These are phyloP conservation scores for Lissocephala sabroskyi DNA, from an alignment of 2,888 invertebrate species.

Conservation along the genomic window DNA sequence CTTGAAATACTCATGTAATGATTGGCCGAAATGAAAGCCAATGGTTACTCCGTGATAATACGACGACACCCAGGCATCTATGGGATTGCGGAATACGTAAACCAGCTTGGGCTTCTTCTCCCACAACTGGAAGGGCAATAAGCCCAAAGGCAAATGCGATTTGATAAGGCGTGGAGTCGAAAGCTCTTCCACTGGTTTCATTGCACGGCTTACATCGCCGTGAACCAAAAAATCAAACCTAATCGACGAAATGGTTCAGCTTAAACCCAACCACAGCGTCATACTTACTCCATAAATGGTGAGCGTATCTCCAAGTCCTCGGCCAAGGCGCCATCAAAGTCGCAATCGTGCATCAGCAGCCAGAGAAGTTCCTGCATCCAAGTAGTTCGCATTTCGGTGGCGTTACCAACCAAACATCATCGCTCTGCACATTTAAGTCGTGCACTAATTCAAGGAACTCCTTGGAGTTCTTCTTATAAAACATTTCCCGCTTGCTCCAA, in stretches of 20 bases:
- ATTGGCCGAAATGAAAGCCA: too few species aligned
- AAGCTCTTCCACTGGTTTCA: slow-evolving; percentile 42
- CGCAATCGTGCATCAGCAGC: slow-evolving; percentile 64
- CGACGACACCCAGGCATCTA: slow-evolving; percentile 87
- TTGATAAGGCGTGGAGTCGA: slow-evolving; percentile 69
- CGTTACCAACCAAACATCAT: slow-evolving; percentile 69
- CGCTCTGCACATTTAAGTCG: slow-evolving; percentile 65
- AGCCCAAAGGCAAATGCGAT: slow-evolving; percentile 65
- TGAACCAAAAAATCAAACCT: background rate
- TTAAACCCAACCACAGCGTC: background rate
- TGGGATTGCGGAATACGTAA: slow-evolving; percentile 88
- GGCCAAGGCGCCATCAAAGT: slow-evolving; percentile 60
- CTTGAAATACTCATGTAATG: too few species aligned
- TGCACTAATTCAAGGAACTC: too few species aligned
- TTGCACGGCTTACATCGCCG: slow-evolving; percentile 43
- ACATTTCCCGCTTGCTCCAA: too few species aligned
- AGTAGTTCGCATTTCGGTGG: slow-evolving; percentile 69
- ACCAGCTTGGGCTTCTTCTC: slow-evolving; percentile 75
- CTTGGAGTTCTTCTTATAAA: too few species aligned
- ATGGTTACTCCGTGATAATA: slow-evolving; percentile 76
- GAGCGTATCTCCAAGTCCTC: slow-evolving; percentile 65
- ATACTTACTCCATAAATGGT: slow-evolving; percentile 67
- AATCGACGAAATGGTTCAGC: background rate
- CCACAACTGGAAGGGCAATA: slow-evolving; percentile 67
- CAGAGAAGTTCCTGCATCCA: slow-evolving; percentile 71